Conservation (phyloP, 2,888 invertebrate genomes). For the Melieria picta region DNA sequence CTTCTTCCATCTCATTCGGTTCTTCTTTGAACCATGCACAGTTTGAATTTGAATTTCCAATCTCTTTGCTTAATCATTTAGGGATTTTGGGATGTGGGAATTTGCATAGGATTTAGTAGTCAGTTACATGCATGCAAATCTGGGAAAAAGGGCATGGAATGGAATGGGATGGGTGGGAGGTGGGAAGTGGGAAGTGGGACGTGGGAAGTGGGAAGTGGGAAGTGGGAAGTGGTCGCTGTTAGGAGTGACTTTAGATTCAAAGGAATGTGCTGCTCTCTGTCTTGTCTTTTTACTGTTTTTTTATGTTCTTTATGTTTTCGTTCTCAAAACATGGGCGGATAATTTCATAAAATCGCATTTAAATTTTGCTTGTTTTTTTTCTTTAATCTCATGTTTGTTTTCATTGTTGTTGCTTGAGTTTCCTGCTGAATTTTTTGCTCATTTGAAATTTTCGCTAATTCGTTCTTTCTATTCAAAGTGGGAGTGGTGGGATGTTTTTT, state of each 20-base stretch:
- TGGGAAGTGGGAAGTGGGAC: too few species aligned
- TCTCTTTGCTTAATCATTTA: constrained; percentile 58
- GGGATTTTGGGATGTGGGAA: constrained; percentile 44
- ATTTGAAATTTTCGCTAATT: constrained; percentile 15
- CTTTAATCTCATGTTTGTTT: background rate
- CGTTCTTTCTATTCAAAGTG: background rate
- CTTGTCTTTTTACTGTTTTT: constrained; percentile 9
- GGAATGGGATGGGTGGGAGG: constrained; percentile 19
- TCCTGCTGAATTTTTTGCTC: too few species aligned
- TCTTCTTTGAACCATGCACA: too few species aligned
- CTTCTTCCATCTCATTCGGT: background rate
- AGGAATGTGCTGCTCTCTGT: background rate
- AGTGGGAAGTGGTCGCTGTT: constrained; percentile 1
- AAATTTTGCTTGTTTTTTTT: constrained; percentile 4
- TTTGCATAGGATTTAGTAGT: constrained; percentile 4
- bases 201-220: background rate
- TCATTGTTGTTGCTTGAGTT: background rate
- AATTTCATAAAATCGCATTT: constrained; percentile 19
- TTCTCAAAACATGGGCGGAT: constrained; percentile 41
- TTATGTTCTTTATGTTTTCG: constrained; percentile 3
- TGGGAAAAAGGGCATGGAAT: constrained; percentile 8
- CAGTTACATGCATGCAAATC: background rate
- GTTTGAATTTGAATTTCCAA: constrained; percentile 34
- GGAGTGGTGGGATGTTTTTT: constrained; percentile 21
- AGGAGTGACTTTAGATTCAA: too few species aligned